Evolutionary conservation across 2,113 vertebrate genomes (phyloP), one percentile per base, ranked within the genome.

Genomic region (Calypte anna): DNA sequence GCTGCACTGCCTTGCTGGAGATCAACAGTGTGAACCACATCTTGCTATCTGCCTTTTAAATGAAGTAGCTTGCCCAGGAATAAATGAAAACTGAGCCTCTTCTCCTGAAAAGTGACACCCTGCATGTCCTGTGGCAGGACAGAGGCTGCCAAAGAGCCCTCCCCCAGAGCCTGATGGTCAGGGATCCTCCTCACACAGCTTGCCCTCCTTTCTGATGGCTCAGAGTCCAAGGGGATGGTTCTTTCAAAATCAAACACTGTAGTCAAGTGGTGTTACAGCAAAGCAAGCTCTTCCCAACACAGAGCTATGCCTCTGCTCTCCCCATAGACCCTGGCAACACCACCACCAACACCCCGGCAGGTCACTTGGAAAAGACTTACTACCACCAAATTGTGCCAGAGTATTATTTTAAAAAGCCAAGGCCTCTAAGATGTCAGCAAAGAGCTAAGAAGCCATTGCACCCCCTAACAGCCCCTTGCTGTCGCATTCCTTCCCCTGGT

Each of bases 21-120:
- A 82, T 67, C 48, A 70, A 31, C 40, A 62, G 24, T 4, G 4
- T 23, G 88, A 94, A 92, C 38, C 10, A 2, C 80, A 57, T 30
- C 33, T 62, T 7, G 0, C 17, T 40, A 95, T 96, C 77, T 95
- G 93, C 91, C 88, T 97, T 96, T 96, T 74, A 94, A 94, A 95
- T 95, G 33, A 96, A 91, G 82, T 43, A 96, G 55, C 61, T n/a
- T 46, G 30, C 68, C 31, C 36, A 2, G 6, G 43, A 78, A 91
- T 64, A 58, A 61, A 68, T 72, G 94, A 95, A 97, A 97, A 88
- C 40, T 2, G 85, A 97, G 95, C 82, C 58, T 70, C 46, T 53
- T 75, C 69, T 82, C 63, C 64, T 88, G 96, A 86, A 95, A 95
- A 95, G 30, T 51, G 86, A 96, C 62, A 96, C 94, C 73, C 33